A percentile compares a stretch with the other conserved stretches of the same genome.
These are phyloP conservation scores for Chanos chanos DNA, from an alignment of 2,797 vertebrate genomes.

Conservation along the genomic window DNA sequence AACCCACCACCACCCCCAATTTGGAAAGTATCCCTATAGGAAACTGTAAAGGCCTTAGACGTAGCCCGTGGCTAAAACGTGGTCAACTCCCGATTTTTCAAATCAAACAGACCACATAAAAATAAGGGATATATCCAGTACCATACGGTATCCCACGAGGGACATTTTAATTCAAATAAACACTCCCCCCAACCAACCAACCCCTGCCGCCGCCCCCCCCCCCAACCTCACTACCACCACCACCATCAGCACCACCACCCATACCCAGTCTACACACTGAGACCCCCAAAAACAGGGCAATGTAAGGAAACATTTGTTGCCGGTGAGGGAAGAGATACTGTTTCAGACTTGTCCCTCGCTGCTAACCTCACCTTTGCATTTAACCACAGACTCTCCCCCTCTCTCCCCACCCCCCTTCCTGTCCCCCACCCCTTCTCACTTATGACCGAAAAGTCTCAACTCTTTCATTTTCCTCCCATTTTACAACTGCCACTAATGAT, in stretches of 20 bases:
- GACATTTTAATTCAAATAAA: constrained; percentile 57
- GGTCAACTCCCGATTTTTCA: constrained; percentile 39
- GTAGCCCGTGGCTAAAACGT: constrained; percentile 36
- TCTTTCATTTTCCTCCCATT: background rate
- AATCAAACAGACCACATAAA: constrained; percentile 58
- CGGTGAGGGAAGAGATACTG: constrained; percentile 43
- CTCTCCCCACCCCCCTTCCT: background rate
- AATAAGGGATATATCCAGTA: constrained; percentile 56
- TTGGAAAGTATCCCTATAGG: constrained; percentile 57
- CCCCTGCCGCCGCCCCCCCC: constrained; percentile 31
- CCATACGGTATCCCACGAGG: constrained; percentile 53
- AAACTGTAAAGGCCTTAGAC: constrained; percentile 55
- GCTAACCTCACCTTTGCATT: constrained; percentile 32
- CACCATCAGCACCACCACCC: too few species aligned
- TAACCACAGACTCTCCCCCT: background rate
- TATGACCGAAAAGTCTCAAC: background rate
- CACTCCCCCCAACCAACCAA: constrained; percentile 37
- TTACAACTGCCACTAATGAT: background rate
- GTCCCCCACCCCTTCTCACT: background rate
- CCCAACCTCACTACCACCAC: too few species aligned
- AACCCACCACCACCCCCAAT: constrained; percentile 18
- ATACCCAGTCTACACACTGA: too few species aligned
- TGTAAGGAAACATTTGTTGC: constrained; percentile 51
- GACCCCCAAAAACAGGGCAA: constrained; percentile 23
- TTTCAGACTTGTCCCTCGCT: constrained; percentile 38